phyloP scores from a whole-genome alignment of 92 coral and sea anemone species.

The Epizoanthus rinbou region DNA sequence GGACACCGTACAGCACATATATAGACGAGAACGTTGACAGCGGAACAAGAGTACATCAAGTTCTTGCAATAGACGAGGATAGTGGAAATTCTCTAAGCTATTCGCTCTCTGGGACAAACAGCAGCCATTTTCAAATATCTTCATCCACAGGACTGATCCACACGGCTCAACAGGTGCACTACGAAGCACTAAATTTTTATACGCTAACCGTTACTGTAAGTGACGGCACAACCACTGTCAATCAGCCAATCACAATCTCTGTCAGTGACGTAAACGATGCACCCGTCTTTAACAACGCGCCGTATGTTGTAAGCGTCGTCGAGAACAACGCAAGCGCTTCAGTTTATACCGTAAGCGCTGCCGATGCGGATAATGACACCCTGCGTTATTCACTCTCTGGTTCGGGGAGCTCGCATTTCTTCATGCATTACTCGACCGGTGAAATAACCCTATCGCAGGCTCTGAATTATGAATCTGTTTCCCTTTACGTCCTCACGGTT shows the following conservation, averaged over 20 bases:
- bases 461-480: constrained; percentile 54
- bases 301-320: constrained; percentile 45
- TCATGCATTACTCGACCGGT: constrained; percentile 58
- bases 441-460: constrained; percentile 50
- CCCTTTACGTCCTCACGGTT: constrained; percentile 47
- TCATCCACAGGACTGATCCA: constrained; percentile 59
- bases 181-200: constrained; percentile 53
- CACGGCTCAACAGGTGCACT: constrained; percentile 56
- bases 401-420: constrained; percentile 53
- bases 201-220: constrained; percentile 51
- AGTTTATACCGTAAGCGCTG: constrained; percentile 56
- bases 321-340: constrained; percentile 56
- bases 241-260: constrained; percentile 59
- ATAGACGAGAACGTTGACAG: constrained; percentile 53
- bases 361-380: constrained; percentile 69
- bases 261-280: constrained; percentile 58
- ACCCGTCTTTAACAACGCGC: constrained; percentile 53
- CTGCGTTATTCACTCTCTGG: constrained; percentile 57
- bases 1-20: constrained; percentile 55
- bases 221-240: constrained; percentile 49
- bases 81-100: constrained; percentile 46
- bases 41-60: constrained; percentile 56
- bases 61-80: constrained; percentile 64
- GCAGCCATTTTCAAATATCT: constrained; percentile 63
- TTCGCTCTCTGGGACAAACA: constrained; percentile 60